Evolutionary conservation across 2,888 invertebrate genomes (phyloP).

Genomic region (Hesperia comma): DNA sequence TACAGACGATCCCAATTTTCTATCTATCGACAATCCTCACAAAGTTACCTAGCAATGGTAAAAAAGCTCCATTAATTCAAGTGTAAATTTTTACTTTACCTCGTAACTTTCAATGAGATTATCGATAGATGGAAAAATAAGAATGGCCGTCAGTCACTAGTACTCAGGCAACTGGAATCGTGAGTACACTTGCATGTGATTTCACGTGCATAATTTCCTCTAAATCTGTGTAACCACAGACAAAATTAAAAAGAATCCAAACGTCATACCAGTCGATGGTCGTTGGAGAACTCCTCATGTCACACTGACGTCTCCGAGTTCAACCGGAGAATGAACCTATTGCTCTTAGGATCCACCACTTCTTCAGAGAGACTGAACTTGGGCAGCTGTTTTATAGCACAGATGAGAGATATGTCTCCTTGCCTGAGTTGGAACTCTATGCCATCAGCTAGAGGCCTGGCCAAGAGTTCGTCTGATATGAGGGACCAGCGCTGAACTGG

Average conservation of each 20-base stretch:
- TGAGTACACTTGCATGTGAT: too few relatives aligned
- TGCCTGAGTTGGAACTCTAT: constrained; percentile 96
- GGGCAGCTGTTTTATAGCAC: constrained; percentile 93
- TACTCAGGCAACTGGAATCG: too few relatives aligned
- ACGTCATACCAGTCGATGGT: constrained; percentile 74
- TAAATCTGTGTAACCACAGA: background rate
- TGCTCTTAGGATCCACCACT: constrained; percentile 97
- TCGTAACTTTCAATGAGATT: too few relatives aligned
- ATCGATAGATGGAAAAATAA: too few relatives aligned
- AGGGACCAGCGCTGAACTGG: constrained; percentile 97
- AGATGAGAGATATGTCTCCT: constrained; percentile 95
- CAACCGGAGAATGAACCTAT: constrained; percentile 95
- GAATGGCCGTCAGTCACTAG: too few relatives aligned
- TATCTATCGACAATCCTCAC: too few relatives aligned
- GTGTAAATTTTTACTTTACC: too few relatives aligned
- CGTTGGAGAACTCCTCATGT: constrained; percentile 74
- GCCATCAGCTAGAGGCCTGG: constrained; percentile 92
- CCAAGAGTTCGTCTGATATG: constrained; percentile 95
- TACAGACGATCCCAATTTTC: too few relatives aligned
- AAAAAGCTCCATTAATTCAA: too few relatives aligned
- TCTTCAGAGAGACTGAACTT: constrained; percentile 98
- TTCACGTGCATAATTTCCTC: background rate
- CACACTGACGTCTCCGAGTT: constrained; percentile 99
- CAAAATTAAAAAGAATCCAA: constrained; percentile 47
- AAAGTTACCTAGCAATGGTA: too few relatives aligned